These are phyloP conservation scores for Stegophylla sp. DNA, from an alignment of 2,888 invertebrate species.

Conservation along the genomic window DNA sequence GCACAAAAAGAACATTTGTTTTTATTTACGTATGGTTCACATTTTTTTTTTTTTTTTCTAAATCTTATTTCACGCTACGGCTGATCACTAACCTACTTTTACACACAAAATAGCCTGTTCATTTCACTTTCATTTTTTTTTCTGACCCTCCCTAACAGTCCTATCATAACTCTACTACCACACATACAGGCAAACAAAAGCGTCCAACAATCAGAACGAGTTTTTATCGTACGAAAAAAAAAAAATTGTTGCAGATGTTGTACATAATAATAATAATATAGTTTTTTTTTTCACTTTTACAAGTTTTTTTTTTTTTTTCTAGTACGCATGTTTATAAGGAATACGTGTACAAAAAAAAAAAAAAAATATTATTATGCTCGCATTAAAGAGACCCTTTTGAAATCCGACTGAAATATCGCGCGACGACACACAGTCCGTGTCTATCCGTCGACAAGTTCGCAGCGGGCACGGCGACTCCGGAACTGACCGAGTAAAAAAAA, in stretches of 20 bases:
- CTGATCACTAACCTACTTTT: no score
- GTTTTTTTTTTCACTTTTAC: constrained; percentile 7
- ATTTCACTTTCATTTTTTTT: constrained; percentile 26
- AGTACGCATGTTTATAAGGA: neutral
- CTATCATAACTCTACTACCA: constrained; percentile 22
- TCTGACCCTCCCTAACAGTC: neutral
- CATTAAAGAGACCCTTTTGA: constrained; percentile 31
- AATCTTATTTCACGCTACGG: neutral
- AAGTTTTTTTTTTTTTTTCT: constrained; percentile 4
- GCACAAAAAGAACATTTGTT: neutral
- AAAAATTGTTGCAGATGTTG: constrained; percentile 16
- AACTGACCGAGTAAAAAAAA: constrained; percentile 28
- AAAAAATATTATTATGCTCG: neutral
- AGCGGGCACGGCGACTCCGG: constrained; percentile 43
- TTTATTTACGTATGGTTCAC: neutral
- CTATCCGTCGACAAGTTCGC: constrained; percentile 48
- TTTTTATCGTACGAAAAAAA: constrained; percentile 1
- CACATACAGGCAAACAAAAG: neutral
- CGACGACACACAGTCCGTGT: constrained; percentile 47
- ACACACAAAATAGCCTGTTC: neutral
- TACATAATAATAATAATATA: neutral
- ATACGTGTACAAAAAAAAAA: constrained; percentile 12
- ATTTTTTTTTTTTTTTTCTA: neutral
- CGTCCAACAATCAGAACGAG: constrained; percentile 1
- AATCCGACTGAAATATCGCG: constrained; percentile 1